A percentile compares a stretch with the other conserved stretches of the same genome.
These are phyloP conservation scores for Hippocampus barbouri DNA, from an alignment of 2,113 vertebrate genomes.

Conservation along the genomic window DNA sequence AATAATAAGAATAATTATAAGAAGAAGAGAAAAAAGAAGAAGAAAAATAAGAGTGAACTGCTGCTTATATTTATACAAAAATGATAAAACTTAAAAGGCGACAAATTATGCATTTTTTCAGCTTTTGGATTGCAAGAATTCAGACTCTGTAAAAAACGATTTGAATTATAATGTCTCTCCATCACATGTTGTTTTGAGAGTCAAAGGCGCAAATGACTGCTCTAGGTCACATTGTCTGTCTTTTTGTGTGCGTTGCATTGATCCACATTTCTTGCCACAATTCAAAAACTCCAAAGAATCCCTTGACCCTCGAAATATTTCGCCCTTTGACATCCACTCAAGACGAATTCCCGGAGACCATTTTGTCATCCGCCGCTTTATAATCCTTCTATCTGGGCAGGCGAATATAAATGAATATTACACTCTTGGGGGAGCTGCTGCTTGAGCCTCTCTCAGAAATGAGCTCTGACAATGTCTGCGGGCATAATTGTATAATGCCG, in stretches of 20 bases:
- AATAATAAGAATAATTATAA: no score
- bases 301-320: constrained; percentile 7
- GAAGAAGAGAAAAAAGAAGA: no score
- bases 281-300: neutral
- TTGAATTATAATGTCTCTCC: neutral
- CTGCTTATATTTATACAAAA: no score
- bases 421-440: constrained; percentile 41
- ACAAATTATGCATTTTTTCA: no score
- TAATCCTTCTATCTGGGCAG: constrained; percentile 53
- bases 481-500: constrained; percentile 65
- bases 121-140: neutral
- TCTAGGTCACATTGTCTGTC: neutral
- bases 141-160: neutral
- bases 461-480: constrained; percentile 61
- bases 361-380: constrained; percentile 39
- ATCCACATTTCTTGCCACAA: neutral
- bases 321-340: constrained; percentile 29
- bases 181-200: neutral
- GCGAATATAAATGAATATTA: constrained; percentile 57
- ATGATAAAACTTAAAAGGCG: no score
- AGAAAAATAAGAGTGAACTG: no score
- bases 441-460: constrained; percentile 67
- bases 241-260: neutral
- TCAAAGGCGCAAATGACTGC: neutral
- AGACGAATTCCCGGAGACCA: constrained; percentile 35